Evolutionary conservation across 2,797 vertebrate species (phyloP).

Genomic region (Picus viridis): DNA sequence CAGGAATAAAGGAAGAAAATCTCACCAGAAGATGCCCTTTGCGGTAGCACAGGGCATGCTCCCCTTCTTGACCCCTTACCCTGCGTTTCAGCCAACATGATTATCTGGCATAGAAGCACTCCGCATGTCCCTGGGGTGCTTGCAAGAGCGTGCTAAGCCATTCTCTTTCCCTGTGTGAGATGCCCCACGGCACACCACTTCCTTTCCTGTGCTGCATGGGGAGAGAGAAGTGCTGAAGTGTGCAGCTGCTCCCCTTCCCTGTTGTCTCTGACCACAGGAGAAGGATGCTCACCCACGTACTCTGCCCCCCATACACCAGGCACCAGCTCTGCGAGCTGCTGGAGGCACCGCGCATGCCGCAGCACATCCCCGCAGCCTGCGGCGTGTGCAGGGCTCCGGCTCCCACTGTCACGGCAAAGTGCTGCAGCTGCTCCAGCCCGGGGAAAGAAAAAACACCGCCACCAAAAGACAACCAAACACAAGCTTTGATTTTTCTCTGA

Average conservation of each 20-base stretch:
- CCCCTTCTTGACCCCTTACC: background rate
- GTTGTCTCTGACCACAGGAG: background rate
- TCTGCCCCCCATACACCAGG: fast-evolving
- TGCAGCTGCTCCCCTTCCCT: conserved; percentile 7
- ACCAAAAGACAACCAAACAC: background rate
- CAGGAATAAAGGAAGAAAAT: background rate
- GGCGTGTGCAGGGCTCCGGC: fast-evolving
- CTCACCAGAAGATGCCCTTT: fast-evolving
- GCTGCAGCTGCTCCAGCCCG: fast-evolving
- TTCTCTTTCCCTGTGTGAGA: background rate
- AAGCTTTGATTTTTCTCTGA: conserved; percentile 52
- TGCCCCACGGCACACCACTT: background rate
- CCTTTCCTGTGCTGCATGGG: background rate
- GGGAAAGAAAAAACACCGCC: background rate
- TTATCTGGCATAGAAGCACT: background rate
- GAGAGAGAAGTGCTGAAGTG: background rate
- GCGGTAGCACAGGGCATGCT: fast-evolving
- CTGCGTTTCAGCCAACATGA: background rate
- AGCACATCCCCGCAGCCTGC: background rate
- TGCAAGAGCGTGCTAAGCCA: background rate
- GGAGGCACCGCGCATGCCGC: fast-evolving
- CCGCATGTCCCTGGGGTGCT: background rate
- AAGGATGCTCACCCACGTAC: background rate
- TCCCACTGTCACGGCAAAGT: fast-evolving
- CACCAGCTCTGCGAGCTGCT: background rate